These are phyloP conservation scores for Urophycis tenuis DNA, from an alignment of 2,797 vertebrate genomes.

Conservation along the genomic window DNA sequence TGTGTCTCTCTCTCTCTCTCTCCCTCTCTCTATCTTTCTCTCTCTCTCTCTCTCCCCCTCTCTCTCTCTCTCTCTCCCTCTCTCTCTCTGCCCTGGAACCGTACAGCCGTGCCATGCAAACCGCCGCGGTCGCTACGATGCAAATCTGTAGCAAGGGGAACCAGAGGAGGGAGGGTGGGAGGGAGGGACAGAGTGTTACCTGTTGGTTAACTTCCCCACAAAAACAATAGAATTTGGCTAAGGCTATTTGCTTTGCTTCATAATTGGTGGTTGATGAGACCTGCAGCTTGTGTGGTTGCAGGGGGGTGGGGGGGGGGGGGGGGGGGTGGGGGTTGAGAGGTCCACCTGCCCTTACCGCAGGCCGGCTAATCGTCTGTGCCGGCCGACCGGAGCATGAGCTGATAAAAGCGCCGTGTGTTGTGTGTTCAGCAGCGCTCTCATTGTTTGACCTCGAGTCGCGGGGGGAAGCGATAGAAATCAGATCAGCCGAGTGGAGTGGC, in stretches of 20 bases:
- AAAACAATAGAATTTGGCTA: slow-evolving; percentile 29
- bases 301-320: not conserved
- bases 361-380: slow-evolving; percentile 27
- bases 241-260: not conserved
- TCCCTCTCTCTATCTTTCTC: too few species aligned
- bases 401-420: slow-evolving; percentile 24
- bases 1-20: too few species aligned
- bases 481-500: not conserved
- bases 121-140: slow-evolving; percentile 52
- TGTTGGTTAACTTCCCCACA: not conserved
- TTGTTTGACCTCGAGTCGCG: slow-evolving; percentile 5
- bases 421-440: slow-evolving; percentile 30
- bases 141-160: slow-evolving; percentile 49
- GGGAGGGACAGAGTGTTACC: slow-evolving; percentile 5
- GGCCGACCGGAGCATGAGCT: slow-evolving; percentile 28
- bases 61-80: slow-evolving; percentile 3
- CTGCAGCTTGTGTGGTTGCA: too few species aligned
- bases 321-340: not conserved
- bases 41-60: slow-evolving; percentile 4
- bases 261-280: not conserved
- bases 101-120: slow-evolving; percentile 70
- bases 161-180: not conserved
- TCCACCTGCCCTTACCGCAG: slow-evolving; percentile 25
- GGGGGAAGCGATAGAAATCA: slow-evolving; percentile 9
- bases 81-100: slow-evolving; percentile 25